Evolutionary conservation across 2,113 vertebrate genomes (phyloP).

Genomic region (human (Homo sapiens)): DNA sequence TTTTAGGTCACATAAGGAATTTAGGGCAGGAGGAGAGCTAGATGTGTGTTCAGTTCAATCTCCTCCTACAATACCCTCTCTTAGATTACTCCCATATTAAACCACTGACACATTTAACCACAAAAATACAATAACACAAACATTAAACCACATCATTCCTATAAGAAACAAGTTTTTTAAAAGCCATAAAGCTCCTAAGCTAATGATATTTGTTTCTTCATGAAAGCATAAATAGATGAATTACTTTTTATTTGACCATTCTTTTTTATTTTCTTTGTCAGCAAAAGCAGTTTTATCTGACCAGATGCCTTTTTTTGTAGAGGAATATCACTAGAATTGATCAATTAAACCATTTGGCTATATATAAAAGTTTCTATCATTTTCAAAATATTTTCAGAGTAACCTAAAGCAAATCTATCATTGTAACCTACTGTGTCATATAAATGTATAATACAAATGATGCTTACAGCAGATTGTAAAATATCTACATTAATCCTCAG

Average conservation of each 20-base stretch:
- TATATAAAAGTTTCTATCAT: not conserved
- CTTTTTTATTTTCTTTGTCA: not conserved
- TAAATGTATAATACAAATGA: slow-evolving; percentile 24
- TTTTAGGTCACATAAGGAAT: not conserved
- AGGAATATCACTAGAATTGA: not conserved
- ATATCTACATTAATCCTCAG: not conserved
- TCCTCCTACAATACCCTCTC: slow-evolving; percentile 9
- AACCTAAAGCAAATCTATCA: not conserved
- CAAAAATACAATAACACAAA: not conserved
- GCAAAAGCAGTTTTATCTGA: not conserved
- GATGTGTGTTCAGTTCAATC: not conserved
- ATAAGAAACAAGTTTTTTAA: not conserved
- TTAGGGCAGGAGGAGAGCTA: not conserved
- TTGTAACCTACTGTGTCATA: not conserved
- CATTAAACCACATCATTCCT: not conserved
- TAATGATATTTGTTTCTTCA: not conserved
- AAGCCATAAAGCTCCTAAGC: not conserved
- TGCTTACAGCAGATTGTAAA: not conserved
- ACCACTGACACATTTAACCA: not conserved
- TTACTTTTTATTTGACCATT: not conserved
- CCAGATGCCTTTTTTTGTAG: not conserved
- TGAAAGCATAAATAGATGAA: not conserved
- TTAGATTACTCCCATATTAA: not conserved
- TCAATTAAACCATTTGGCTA: not conserved
- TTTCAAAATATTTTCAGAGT: slow-evolving; percentile 57